Evolutionary conservation across 2,797 vertebrate species (phyloP).

Genomic region (Labroides dimidiatus): DNA sequence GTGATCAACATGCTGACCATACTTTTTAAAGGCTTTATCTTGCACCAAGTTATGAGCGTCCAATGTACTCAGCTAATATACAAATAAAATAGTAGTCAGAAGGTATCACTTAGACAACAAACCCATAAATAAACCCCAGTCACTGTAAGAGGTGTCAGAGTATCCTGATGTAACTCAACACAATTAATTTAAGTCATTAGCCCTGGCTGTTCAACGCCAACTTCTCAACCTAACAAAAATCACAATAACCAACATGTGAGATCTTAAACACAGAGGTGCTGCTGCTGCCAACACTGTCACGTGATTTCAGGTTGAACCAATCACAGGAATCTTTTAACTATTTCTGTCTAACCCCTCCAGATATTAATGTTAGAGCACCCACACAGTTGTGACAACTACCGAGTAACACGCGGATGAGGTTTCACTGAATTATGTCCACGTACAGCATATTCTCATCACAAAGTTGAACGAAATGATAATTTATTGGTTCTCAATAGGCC

Average conservation of each 20-base stretch:
- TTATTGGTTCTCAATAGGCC: constrained; percentile 47
- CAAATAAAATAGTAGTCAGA: constrained; percentile 51
- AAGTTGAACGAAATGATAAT: constrained; percentile 47
- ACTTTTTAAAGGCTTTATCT: constrained; percentile 18
- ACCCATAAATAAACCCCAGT: constrained; percentile 40
- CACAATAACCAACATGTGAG: constrained; percentile 50
- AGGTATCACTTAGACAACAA: constrained; percentile 30
- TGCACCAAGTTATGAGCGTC: constrained; percentile 37
- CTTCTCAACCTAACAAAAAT: constrained; percentile 23
- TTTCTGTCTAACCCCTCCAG: constrained; percentile 72
- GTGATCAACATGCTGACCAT: not conserved
- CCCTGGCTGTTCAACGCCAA: constrained; percentile 25
- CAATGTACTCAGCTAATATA: constrained; percentile 42
- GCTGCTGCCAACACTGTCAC: constrained; percentile 74
- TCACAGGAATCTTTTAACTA: constrained; percentile 75
- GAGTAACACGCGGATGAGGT: constrained; percentile 14
- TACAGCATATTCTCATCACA: not conserved
- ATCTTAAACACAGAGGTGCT: constrained; percentile 47
- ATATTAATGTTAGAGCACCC: constrained; percentile 67
- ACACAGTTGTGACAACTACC: constrained; percentile 69
- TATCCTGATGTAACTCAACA: constrained; percentile 26
- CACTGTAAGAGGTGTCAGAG: constrained; percentile 40
- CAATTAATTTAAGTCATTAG: not conserved
- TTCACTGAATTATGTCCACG: constrained; percentile 14
- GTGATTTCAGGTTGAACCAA: constrained; percentile 77